Evolutionary conservation across 1,140 invertebrate species (phyloP), one percentile per base, ranked within the genome.

Genomic region (Magallana gigas): DNA sequence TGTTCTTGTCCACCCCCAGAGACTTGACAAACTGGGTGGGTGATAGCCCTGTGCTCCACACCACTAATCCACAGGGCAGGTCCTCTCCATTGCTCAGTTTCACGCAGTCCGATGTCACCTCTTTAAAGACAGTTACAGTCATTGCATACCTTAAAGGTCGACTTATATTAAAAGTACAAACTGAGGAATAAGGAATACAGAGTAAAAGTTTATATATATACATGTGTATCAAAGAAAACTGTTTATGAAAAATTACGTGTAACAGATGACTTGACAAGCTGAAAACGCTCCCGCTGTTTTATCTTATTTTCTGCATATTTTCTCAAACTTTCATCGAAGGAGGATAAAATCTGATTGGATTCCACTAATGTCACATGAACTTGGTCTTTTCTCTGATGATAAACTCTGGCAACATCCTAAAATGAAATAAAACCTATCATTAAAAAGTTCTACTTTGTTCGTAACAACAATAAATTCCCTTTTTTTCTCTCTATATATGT

Each of bases 1-100:
- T 91, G 88, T 94, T 95, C 85, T 95, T 95, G 4, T 90, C 83
- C 11, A 94, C 87, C 83, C 92, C 85, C 71, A 95, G 84, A 8
- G 60, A 18, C 57, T 89, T 76, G 1, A 93, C 93, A 90, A 95
- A 94, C 5, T 88, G 84, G 64, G 92, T 89, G 12, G 94, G 95
- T 29, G 94, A 93, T 84, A 95, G 87, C 2, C 95, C 95, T 29
- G 95, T 94, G 83, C 94, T 95, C 95, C 95, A 95, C 2, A 95
- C 95, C 84, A 95, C 94, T 58, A 95, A 85, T 48, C 95, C 95
- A 92, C 94, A 95, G 0, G 94, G 94, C n/a, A 95, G 76, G 18
- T 88, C 86, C 1, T 86, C 89, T 1, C 95, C 95, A 91, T 92
- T 91, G 57, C 90, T 90, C 56, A 95, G 86, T 81, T 87, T 89